Base-by-base conservation (phyloP, 2,113 vertebrate genomes). In the Lanius collurio region DNA sequence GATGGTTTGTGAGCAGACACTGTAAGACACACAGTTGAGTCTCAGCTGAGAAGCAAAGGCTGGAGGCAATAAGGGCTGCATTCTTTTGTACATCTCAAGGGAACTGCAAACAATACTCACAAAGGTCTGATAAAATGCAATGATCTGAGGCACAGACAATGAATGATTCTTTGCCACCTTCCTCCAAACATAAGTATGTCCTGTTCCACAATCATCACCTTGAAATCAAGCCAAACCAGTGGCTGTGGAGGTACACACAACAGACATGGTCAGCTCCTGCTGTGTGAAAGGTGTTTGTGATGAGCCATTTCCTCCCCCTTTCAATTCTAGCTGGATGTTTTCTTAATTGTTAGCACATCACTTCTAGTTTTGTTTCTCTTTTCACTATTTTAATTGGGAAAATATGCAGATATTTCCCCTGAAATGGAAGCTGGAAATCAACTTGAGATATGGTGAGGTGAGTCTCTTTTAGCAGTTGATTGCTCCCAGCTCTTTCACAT, bases 391-490 rank as follows among this genome's bases (percentile, higher is more conserved):
- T 53, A 88, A 74, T 33, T 57, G 39, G 39, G 64, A 87, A 90
- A 94, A 88, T 41, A 83, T 52, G 73, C 7, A 8, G 46, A 21
- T 46, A 80, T 55, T 76, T 91, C 20, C 39, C 22, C 74, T 84
- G 81, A 89, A 93, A 90, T 62, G 16, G 78, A 91, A 95, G n/a
- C 31, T 95, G 67, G 78, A 94, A 89, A 85, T 91, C 37, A 65
- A 19, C 49, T 12, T 78, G 15, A 73, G 67, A 76, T 71, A 76
- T 0, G 11, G 47, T 50, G n/a, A 93, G 50, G 56, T 89, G 57
- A 79, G 81, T 57, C 15, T 78, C 50, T 59, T 35, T 62, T 41
- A 91, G 67, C 63, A 67, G 63, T 42, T 60, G 50, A 89, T 53
- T 57, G 60, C 31, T 92, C 46, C 80, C 46, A 91, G 78, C 8